These are phyloP conservation scores for Garra rufa DNA, from an alignment of 2,113 vertebrate genomes.

Conservation along the genomic window DNA sequence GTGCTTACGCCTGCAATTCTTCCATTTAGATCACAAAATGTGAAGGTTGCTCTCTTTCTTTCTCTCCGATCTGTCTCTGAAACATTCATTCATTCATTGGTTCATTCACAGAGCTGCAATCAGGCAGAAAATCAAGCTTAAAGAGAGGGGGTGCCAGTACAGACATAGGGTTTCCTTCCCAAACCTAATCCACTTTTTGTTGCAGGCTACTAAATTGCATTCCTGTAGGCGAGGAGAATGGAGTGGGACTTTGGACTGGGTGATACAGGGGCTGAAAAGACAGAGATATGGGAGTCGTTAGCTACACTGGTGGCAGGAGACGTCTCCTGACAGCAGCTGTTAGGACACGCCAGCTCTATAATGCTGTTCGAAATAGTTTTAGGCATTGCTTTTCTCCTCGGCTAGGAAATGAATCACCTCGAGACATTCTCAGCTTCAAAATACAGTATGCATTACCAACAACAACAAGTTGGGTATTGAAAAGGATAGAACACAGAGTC, in stretches of 20 bases:
- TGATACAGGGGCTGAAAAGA: slow-evolving; percentile 38
- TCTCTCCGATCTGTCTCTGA: slow-evolving; percentile 10
- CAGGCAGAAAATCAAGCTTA: slow-evolving; percentile 52
- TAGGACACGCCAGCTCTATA: slow-evolving; percentile 20
- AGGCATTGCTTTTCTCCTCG: neutral
- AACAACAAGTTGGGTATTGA: neutral
- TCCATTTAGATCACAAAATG: neutral
- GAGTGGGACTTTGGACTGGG: slow-evolving; percentile 27
- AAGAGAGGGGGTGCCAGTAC: slow-evolving; percentile 19
- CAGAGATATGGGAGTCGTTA: slow-evolving; percentile 32
- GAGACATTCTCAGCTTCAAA: neutral
- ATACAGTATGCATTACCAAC: neutral
- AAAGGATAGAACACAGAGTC: neutral
- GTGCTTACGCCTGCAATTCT: neutral
- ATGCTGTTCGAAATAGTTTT: slow-evolving; percentile 14
- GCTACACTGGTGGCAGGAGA: slow-evolving; percentile 40
- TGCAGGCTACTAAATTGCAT: slow-evolving; percentile 44
- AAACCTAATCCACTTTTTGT: slow-evolving; percentile 55
- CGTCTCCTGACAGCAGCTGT: slow-evolving; percentile 41
- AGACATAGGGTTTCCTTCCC: slow-evolving; percentile 32
- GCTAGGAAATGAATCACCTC: slow-evolving; percentile 5
- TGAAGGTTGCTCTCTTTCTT: neutral
- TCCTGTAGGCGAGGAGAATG: slow-evolving; percentile 42
- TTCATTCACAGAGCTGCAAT: slow-evolving; percentile 41
- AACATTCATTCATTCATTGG: slow-evolving; percentile 34